phyloP scores from a whole-genome alignment of 2,888 invertebrate species.

The Timandra comae region DNA sequence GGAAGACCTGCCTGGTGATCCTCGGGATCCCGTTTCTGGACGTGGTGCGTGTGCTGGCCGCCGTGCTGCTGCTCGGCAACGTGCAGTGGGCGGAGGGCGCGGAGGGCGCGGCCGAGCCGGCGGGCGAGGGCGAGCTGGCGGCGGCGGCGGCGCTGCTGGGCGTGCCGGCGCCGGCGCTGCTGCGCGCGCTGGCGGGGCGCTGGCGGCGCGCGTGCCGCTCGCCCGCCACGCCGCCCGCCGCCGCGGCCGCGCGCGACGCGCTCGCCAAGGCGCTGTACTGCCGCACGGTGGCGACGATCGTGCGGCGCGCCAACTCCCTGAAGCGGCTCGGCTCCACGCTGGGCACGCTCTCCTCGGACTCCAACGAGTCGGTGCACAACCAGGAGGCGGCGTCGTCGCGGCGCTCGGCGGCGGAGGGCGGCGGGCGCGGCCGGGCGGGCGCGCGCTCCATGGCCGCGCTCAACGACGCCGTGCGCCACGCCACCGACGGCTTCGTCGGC shows the following conservation, averaged over 20 bases:
- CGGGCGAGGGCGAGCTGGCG: slow-evolving; percentile 89
- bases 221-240: slow-evolving; percentile 82
- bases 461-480: slow-evolving; percentile 94
- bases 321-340: slow-evolving; percentile 90
- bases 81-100: slow-evolving; percentile 91
- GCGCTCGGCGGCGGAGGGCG: slow-evolving; percentile 87
- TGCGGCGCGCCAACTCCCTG: slow-evolving; percentile 93
- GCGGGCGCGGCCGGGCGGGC: slow-evolving; percentile 82
- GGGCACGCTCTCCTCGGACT: slow-evolving; percentile 92
- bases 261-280: slow-evolving; percentile 95
- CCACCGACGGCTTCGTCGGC: slow-evolving; percentile 96
- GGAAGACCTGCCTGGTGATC: slow-evolving; percentile 93
- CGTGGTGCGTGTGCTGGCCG: slow-evolving; percentile 93
- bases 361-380: slow-evolving; percentile 93
- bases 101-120: slow-evolving; percentile 85
- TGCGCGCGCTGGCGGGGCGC: slow-evolving; percentile 88
- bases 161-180: slow-evolving; percentile 83
- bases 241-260: slow-evolving; percentile 91
- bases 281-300: slow-evolving; percentile 95
- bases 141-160: slow-evolving; percentile 88
- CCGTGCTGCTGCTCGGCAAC: slow-evolving; percentile 93
- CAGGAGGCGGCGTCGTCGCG: slow-evolving; percentile 91
- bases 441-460: slow-evolving; percentile 94
- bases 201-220: slow-evolving; percentile 84
- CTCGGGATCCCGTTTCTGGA: slow-evolving; percentile 96